Base-by-base conservation (phyloP, 2,797 vertebrate genomes). In the Clarias pachynema region DNA sequence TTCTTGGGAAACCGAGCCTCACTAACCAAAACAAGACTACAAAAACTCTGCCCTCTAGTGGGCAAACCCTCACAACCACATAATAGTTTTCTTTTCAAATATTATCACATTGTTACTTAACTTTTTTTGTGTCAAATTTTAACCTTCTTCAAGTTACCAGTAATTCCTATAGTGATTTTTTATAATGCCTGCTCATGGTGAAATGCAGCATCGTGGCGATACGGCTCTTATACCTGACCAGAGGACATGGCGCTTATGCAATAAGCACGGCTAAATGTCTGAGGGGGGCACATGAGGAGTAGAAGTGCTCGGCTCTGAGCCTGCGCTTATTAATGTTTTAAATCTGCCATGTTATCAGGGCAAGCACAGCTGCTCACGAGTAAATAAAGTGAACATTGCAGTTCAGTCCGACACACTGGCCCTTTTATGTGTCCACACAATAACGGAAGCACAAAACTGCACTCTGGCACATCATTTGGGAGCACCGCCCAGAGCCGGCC, bases 321-420 rank as follows among this genome's bases (percentile, higher is more conserved):
- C 89, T 90, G 90, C 90, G 91, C 92, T 84, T 93, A 94, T 95
- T 95, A 93, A 94, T 94, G 94, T 93, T 94, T 95, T 92, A 93
- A 93, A 94, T 92, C 90, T 82, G 87, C 89, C 75, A 90, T 87
- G 92, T 95, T 95, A 94, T 94, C 94, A 94, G 94, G 91, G 91
- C 91, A 90, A 92, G 94, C 91, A 92, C 94, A 95, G 93, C 91
- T 93, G 92, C 69, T 88, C 83, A 62, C 79, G 34, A 83, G 84
- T 90, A 88, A 90, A 90, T 90, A 86, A 87, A 89, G 82, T 91
- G 56, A 83, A 86, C 34, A 86, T 79, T 88, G 83, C 86, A 78
- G 86, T 87, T 90, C 66, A 80, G 81, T 56, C 84, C n/a, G 73
- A 86, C 88, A 86, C 85, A 70, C 63, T 79, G 78, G 82, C 20